Evolutionary conservation across 2,797 vertebrate genomes (phyloP), one percentile per base, ranked within the genome.

Genomic region (Eupleurogrammus muticus): DNA sequence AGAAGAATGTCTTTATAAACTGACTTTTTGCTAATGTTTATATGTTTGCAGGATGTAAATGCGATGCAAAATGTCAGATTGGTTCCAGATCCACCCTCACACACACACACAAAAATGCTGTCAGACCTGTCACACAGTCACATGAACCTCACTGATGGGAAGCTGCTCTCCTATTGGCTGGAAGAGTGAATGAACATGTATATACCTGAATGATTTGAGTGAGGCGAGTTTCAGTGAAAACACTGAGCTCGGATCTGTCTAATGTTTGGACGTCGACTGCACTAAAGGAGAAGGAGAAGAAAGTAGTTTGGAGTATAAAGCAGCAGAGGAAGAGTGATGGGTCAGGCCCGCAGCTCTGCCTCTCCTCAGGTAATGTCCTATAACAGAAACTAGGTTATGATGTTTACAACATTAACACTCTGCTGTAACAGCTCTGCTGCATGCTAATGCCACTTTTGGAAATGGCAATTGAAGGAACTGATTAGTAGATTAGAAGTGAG

Each of bases 291-390:
- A 21, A 24, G n/a, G 9, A 72, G 9, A 34, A 34, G 12, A n/a
- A 5, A 2, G 6, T 28, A 60, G 11, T 5, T 8, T 9, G 3
- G 12, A 14, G n/a, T 13, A 19, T 5, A 49, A 38, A 12, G 17
- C 38, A 40, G 38, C 38, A 40, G 5, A 32, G 62, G 48, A 63
- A 28, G 42, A 44, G 14, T 5, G n/a, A 91, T 91, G 88, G 90
- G 88, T 52, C 79, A 80, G 50, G 4, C 14, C 4, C 35, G 6
- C 24, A 79, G 70, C 14, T 55, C 79, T 13, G 5, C 12, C 16
- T 20, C 46, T 70, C 78, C 88, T 42, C 83, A 91, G 90, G 90
- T 91, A 67, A 78, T 23, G 16, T 11, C 12, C 49, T 57, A 51
- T 38, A 2, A 38, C 28, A 28, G 28, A 28, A 28, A 35, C 34